A percentile compares a stretch with the other conserved stretches of the same genome.
Conservation (phyloP, 2,888 invertebrate genomes). For the Macropis europaea region DNA sequence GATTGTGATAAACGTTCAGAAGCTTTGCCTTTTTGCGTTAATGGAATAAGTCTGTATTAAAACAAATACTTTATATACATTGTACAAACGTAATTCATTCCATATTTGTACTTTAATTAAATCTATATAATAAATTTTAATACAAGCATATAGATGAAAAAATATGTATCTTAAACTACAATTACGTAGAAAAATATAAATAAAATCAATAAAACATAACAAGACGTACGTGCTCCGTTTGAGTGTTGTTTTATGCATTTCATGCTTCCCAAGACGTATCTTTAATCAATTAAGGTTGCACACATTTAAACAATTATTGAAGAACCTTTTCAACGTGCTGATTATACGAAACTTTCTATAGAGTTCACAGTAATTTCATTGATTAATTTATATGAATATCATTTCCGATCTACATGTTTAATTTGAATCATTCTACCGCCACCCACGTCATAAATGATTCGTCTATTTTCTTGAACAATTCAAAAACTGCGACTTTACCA, state of each 20-base stretch:
- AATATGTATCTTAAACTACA: neutral
- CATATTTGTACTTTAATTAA: neutral
- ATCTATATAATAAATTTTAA: neutral
- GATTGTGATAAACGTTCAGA: conserved; percentile 49
- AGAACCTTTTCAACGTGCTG: neutral
- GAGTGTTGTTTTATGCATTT: conserved; percentile 68
- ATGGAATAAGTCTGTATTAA: conserved; percentile 48
- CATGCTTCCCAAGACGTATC: conserved; percentile 61
- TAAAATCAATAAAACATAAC: neutral
- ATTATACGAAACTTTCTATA: conserved; percentile 18
- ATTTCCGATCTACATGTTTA: conserved; percentile 11
- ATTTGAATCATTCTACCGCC: conserved; percentile 34
- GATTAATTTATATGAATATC: conserved; percentile 46
- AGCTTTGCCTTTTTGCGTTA: conserved; percentile 54
- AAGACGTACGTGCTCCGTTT: conserved; percentile 65
- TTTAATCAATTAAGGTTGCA: conserved; percentile 29
- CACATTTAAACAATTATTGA: conserved; percentile 7
- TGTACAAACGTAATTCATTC: neutral
- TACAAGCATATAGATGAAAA: neutral
- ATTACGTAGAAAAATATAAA: neutral
- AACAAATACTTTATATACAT: conserved; percentile 1
- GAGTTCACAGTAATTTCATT: conserved; percentile 48
- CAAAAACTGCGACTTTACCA: conserved; percentile 21
- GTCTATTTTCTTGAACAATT: conserved; percentile 1
- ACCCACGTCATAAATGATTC: conserved; percentile 13